Base-by-base conservation (phyloP, 1,140 invertebrate genomes). In the Pomacea maculata region DNA sequence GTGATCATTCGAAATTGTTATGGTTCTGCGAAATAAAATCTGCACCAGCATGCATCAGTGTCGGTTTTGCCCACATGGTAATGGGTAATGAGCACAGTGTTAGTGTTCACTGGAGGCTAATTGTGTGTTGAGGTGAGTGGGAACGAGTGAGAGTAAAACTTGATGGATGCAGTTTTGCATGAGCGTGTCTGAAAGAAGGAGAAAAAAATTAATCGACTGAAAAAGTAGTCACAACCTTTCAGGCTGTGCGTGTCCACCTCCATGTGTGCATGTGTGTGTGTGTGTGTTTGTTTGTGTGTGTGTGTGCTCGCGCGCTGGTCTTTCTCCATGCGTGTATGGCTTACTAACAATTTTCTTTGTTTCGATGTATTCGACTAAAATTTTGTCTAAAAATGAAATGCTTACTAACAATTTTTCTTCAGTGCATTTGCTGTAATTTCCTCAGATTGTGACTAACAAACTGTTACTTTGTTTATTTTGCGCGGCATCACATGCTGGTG, bases 241-340 rank as follows among this genome's bases (percentile, higher is more conserved):
- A 45, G 2, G 34, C 11, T 57, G 57, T 61, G 57, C 15, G 57
- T 61, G 57, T 61, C 1, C 9, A 14, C 55, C 0, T 57, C 9
- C 55, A 14, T 57, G 57, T 17, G 57, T 61, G 57, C 5, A 2
- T 61, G 63, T 65, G 75, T 77, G 25, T 77, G 19, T 67, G 29
- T 11, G 63, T 67, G 75, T 14, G 29, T 67, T 29, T 57, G 63
- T 54, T 54, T 57, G 73, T 7, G 73, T 57, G 45, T 57, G 73
- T 57, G 73, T 8, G 54, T 57, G 73, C 1, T 55, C 57, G 55
- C 61, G 45, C 55, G 73, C 61, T n/a, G 29, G 63, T 55, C 61
- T 67, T 63, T 70, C 15, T 78, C 63, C n/a, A 52, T 78, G 65
- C 67, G 77, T 78, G 34, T 68, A 19, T 79, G 6, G 78, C 55